Percentiles rank a stretch among this genome's conserved stretches.
phyloP scores from a whole-genome alignment of 35 echinoderm and acorn worm species.

The Holothuria glaberrima region DNA sequence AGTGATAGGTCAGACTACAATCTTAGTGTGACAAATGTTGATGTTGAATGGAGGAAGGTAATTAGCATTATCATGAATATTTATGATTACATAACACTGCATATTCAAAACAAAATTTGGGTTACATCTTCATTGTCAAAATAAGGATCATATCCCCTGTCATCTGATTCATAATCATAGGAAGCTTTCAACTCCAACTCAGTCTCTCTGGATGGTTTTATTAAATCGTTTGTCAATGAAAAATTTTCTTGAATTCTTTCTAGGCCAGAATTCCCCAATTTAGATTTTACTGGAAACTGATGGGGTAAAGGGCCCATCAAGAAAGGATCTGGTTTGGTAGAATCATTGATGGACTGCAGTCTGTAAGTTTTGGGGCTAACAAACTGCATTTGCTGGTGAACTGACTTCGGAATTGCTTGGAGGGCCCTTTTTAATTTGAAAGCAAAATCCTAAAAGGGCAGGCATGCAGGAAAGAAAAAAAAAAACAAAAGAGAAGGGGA shows the following conservation, averaged over 20 bases:
- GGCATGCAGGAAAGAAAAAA: conserved; percentile 31
- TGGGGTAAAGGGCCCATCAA: too few relatives aligned
- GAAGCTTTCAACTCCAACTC: conserved; percentile 36
- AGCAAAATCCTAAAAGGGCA: conserved; percentile 31
- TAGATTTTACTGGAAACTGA: too few relatives aligned
- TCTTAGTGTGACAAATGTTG: too few relatives aligned
- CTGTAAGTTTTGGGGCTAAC: conserved; percentile 26
- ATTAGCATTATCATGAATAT: too few relatives aligned
- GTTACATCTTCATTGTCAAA: neutral
- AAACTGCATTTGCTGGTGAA: neutral
- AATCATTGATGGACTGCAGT: neutral
- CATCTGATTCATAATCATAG: neutral
- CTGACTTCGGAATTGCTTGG: conserved; percentile 23
- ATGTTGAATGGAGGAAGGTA: too few relatives aligned
- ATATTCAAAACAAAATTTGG: conserved; percentile 10
- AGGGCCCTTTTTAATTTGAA: conserved; percentile 32
- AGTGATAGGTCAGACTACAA: too few relatives aligned
- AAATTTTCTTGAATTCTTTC: too few relatives aligned
- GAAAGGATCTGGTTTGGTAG: too few relatives aligned
- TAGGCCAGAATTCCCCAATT: too few relatives aligned
- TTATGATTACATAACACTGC: neutral
- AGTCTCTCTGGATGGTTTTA: neutral
- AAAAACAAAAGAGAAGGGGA: neutral
- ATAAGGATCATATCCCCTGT: neutral
- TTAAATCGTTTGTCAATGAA: neutral